A percentile compares a stretch with the other conserved stretches of the same genome.
phyloP scores from a whole-genome alignment of 2,888 invertebrate genomes.

The Germaria angustata region DNA sequence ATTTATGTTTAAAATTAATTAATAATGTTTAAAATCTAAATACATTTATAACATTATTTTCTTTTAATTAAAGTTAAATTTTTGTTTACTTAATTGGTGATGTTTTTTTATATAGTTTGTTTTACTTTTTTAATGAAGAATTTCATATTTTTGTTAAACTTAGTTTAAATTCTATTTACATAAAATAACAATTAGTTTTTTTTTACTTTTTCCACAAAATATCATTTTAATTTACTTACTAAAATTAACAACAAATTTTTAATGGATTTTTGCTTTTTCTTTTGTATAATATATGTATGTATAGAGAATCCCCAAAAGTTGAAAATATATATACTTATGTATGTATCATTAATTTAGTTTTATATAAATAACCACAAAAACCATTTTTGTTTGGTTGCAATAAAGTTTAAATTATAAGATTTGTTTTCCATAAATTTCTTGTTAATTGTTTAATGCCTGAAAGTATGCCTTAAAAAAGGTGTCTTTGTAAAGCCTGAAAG shows the following conservation, averaged over 20 bases:
- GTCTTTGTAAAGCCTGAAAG: constrained; percentile 65
- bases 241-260: constrained; percentile 63
- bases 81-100: constrained; percentile 60
- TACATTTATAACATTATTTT: constrained; percentile 56
- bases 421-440: constrained; percentile 1
- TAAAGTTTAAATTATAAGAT: constrained; percentile 21
- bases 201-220: constrained; percentile 56
- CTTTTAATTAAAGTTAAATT: constrained; percentile 8
- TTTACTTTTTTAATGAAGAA: not conserved
- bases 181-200: constrained; percentile 55
- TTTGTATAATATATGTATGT: constrained; percentile 31
- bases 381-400: constrained; percentile 37
- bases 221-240: constrained; percentile 48
- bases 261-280: not conserved
- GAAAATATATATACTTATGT: constrained; percentile 36
- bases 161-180: constrained; percentile 55
- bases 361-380: constrained; percentile 61
- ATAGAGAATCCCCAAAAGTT: constrained; percentile 52
- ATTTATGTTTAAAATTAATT: constrained; percentile 20
- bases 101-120: constrained; percentile 41
- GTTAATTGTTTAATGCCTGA: constrained; percentile 56
- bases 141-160: constrained; percentile 7
- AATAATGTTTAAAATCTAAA: constrained; percentile 57
- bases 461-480: constrained; percentile 65
- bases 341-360: constrained; percentile 10